Evolutionary conservation across 2,797 vertebrate species (phyloP), one percentile per base, ranked within the genome.

Genomic region (Okamejei kenojei): DNA sequence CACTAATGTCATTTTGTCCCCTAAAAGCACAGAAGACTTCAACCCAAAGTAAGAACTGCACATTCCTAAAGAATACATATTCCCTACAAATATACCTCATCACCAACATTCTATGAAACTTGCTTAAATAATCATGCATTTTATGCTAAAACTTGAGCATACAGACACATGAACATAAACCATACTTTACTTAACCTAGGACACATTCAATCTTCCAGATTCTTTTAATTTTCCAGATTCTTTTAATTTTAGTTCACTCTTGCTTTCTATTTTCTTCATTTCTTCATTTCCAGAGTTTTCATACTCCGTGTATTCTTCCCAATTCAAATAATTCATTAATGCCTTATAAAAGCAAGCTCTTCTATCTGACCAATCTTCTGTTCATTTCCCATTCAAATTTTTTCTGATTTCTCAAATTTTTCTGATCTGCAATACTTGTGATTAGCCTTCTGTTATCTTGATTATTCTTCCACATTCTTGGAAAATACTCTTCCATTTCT

Each of bases 371-470:
- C 98, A 98, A 97, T 98, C 98, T 98, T 98, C 97, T 96, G 97
- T 98, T 97, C 97, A 97, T 97, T 96, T 97, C 98, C 96, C 97
- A 97, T 98, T 97, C 97, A 97, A 97, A 98, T 97, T 98, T 98
- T 97, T 97, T 73, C 71, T 73, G 71, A 73, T 73, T 73, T 73
- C 71, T 73, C 71, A 73, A 73, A 73, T 73, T 97, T 97, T 98
- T 98, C 98, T 99, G 98, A 97, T 98, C 98, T 98, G 97, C 98
- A 98, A 97, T 97, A 97, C 96, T 98, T 98, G 98, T 98, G 98
- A 98, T 98, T 97, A 98, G 98, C 98, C 98, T 98, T 98, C 98
- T 97, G 98, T 98, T 98, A 99, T 99, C 98, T 98, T 98, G 98
- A 97, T 98, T 96, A 97, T 98, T 98, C 98, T 98, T 98, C 98